Base-by-base conservation (phyloP, 1,140 invertebrate genomes). In the Phenacoccus solenopsis region DNA sequence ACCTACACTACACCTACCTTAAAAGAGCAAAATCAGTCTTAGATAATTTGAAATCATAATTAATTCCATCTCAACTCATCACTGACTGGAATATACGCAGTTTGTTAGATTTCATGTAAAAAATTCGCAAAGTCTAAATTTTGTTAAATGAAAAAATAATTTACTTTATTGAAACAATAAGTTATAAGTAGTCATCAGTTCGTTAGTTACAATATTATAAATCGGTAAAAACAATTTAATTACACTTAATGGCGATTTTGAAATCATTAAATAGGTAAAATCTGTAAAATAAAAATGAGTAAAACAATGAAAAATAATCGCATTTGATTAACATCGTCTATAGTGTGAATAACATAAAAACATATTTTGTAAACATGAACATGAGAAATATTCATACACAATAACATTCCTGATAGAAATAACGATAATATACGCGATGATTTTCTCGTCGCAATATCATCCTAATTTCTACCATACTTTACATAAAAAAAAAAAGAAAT, bases 141-240 rank as follows among this genome's bases (percentile, higher is more conserved):
- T 64, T 64, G 59, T 64, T 64, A 64, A 64, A 64, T 64, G 59
- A 64, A 64, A 64, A 64, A 64, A 64, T 64, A 64, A 64, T 64
- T 64, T 25, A 25, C 25, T 64, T 64, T 64, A 64, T 64, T 64
- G 59, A 64, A 64, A 64, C 59, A 64, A 64, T 64, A 64, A 64
- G 59, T 64, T 64, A 64, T 64, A 64, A 64, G 59, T 64, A 64
- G 59, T 64, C 59, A 27, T 64, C 59, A 64, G 59, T 64, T 64
- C 59, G 59, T 64, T 64, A 64, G 59, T 64, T 64, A 64, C 21
- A 64, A 64, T 64, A 64, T 64, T 64, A 64, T 64, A 64, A 64
- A 64, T 64, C 59, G 59, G 59, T 64, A 64, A 64, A 64, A 64
- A 64, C 59, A 64, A 64, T 64, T 64, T 27, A 59, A 59, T 59